Percentiles rank a stretch among this genome's conserved stretches.
phyloP scores from a whole-genome alignment of 2,797 vertebrate genomes.

The Sternarchorhynchus goeldii region DNA sequence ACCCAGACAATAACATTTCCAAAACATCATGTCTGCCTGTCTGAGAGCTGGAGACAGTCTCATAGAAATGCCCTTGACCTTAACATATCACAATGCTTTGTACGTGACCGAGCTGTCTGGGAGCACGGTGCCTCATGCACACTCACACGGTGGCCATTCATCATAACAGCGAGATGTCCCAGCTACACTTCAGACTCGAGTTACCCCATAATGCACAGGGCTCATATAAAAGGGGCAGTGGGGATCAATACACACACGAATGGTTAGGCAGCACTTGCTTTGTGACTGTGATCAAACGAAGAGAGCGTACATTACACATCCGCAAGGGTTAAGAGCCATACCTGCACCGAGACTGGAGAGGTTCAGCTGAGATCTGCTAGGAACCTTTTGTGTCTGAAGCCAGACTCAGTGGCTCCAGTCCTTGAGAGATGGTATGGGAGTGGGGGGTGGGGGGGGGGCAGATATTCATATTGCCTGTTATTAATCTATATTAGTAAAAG shows the following conservation, averaged over 20 bases:
- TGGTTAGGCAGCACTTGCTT: slow-evolving; percentile 70
- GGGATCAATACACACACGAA: slow-evolving; percentile 73
- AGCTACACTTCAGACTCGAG: slow-evolving; percentile 59
- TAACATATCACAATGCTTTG: background rate
- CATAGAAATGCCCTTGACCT: slow-evolving; percentile 34
- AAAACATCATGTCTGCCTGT: background rate
- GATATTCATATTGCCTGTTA: slow-evolving; percentile 67
- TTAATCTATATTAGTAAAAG: slow-evolving; percentile 64
- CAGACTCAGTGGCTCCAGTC: slow-evolving; percentile 74
- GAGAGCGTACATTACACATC: slow-evolving; percentile 61
- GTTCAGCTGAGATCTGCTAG: slow-evolving; percentile 1
- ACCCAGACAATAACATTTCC: background rate
- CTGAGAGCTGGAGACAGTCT: slow-evolving; percentile 23
- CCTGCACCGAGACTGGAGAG: too few relatives aligned
- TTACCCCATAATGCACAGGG: slow-evolving; percentile 74
- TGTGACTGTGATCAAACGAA: slow-evolving; percentile 66
- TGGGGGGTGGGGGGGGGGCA: slow-evolving; percentile 66
- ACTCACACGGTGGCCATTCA: slow-evolving; percentile 56
- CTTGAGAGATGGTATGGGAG: slow-evolving; percentile 53
- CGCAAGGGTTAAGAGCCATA: slow-evolving; percentile 61
- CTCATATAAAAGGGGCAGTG: slow-evolving; percentile 69
- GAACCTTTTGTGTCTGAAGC: slow-evolving; percentile 61
- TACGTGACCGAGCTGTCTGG: slow-evolving; percentile 6
- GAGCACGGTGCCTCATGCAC: slow-evolving; percentile 21
- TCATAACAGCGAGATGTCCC: slow-evolving; percentile 52